These are phyloP conservation scores for Tupaia chinensis DNA, from an alignment of 2,113 vertebrate species.

Conservation along the genomic window DNA sequence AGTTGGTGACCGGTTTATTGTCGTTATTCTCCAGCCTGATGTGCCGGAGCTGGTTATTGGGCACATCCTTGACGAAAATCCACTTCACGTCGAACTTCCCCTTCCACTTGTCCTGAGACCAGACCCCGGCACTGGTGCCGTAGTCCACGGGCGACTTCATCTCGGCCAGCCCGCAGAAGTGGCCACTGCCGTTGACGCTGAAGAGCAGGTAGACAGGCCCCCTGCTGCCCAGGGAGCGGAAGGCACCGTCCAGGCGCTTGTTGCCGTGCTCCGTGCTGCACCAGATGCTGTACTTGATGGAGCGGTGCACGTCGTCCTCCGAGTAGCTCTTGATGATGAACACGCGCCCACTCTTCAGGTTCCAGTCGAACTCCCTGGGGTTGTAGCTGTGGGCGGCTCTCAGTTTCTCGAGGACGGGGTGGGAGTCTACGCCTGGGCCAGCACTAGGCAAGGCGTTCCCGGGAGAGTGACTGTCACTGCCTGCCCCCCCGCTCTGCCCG, in stretches of 20 bases:
- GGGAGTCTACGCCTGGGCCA: conserved; percentile 89
- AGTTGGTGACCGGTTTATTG: conserved; percentile 99
- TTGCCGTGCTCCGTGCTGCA: conserved; percentile 99
- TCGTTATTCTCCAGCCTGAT: conserved; percentile 99
- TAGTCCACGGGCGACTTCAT: conserved; percentile 99
- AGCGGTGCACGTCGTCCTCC: conserved; percentile 98
- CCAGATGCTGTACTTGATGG: conserved; percentile 99
- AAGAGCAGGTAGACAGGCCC: conserved; percentile 97
- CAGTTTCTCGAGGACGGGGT: conserved; percentile 97
- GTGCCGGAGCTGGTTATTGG: conserved; percentile 98
- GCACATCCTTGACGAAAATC: conserved; percentile 99
- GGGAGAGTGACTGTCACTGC: conserved; percentile 84
- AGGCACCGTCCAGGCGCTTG: conserved; percentile 96
- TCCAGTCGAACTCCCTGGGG: conserved; percentile 98
- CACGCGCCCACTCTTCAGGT: conserved; percentile 95
- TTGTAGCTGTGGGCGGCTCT: conserved; percentile 98
- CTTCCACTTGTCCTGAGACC: conserved; percentile 99
- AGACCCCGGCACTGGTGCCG: conserved; percentile 97
- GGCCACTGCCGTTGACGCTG: conserved; percentile 98
- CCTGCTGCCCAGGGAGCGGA: conserved; percentile 93
- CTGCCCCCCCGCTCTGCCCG: conserved; percentile 88
- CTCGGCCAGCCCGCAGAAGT: conserved; percentile 98
- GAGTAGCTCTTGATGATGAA: conserved; percentile 99
- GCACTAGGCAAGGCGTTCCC: conserved; percentile 85
- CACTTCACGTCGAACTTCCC: conserved; percentile 99